Evolutionary conservation across 2,888 invertebrate genomes (phyloP).

Genomic region (Dynastes tityus): DNA sequence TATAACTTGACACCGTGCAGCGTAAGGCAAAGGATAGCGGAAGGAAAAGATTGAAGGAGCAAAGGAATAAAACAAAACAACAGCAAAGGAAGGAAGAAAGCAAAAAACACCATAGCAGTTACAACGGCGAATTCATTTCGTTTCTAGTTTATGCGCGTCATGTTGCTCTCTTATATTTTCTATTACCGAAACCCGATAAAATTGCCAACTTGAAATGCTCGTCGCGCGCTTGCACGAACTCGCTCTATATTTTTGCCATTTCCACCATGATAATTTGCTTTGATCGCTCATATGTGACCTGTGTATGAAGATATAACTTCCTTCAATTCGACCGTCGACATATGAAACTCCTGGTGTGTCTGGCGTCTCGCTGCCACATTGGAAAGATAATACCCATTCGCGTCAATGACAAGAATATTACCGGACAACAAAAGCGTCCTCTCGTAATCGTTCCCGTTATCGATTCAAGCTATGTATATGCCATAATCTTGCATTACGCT

Average conservation of each 20-base stretch:
- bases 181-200: conserved; percentile 48
- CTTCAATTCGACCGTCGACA: conserved; percentile 8
- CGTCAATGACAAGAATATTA: background rate
- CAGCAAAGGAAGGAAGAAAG: background rate
- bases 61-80: too few relatives aligned
- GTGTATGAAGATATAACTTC: conserved; percentile 59
- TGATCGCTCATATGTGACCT: conserved; percentile 66
- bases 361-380: conserved; percentile 6
- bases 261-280: conserved; percentile 65
- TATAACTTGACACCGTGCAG: conserved; percentile 11
- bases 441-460: background rate
- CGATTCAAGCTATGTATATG: background rate
- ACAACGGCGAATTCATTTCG: conserved; percentile 45
- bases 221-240: conserved; percentile 60
- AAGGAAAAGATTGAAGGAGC: conserved; percentile 20
- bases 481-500: too few relatives aligned
- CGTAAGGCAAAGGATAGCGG: conserved; percentile 12
- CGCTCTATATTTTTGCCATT: conserved; percentile 64
- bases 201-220: conserved; percentile 58
- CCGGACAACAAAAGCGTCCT: background rate
- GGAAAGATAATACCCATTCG: conserved; percentile 9
- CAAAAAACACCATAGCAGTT: conserved; percentile 15
- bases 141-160: conserved; percentile 39
- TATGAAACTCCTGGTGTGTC: conserved; percentile 4
- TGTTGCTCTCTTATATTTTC: conserved; percentile 47